A percentile compares a stretch with the other conserved stretches of the same genome.
Conservation (phyloP, 1,140 invertebrate species). For the Chrysomallon squamiferum region DNA sequence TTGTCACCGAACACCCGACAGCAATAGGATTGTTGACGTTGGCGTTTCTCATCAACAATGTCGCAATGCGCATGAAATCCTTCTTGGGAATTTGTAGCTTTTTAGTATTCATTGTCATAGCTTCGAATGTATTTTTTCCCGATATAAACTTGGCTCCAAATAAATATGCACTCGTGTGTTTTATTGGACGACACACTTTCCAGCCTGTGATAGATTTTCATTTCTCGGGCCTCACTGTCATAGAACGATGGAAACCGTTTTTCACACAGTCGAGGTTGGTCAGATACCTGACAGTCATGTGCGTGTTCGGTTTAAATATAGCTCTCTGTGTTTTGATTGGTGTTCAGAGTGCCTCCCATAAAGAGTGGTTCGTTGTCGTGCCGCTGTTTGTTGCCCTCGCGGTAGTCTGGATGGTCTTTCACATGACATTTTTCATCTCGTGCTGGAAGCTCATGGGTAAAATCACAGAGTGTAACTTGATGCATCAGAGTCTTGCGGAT, state of each 20-base stretch:
- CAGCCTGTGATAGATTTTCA: conserved; percentile 54
- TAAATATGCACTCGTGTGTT: conserved; percentile 49
- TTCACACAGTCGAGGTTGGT: conserved; percentile 37
- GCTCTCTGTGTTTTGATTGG: conserved; percentile 40
- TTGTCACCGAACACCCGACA: conserved; percentile 39
- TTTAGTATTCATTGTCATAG: conserved; percentile 31
- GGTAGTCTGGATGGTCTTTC: conserved; percentile 54
- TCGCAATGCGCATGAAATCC: conserved; percentile 56
- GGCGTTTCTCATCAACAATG: conserved; percentile 44
- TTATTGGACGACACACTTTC: conserved; percentile 49
- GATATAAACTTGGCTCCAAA: conserved; percentile 39
- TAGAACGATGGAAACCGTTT: conserved; percentile 56
- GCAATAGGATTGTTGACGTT: conserved; percentile 41
- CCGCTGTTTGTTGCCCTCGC: conserved; percentile 50
- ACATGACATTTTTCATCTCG: conserved; percentile 48
- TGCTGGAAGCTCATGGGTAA: conserved; percentile 59
- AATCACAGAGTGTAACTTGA: conserved; percentile 54
- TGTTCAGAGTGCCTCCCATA: conserved; percentile 44
- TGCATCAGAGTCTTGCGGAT: conserved; percentile 38
- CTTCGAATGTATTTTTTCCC: conserved; percentile 39
- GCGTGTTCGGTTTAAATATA: conserved; percentile 43
- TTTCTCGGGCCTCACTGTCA: conserved; percentile 45
- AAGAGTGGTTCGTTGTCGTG: conserved; percentile 61
- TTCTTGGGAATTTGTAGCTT: conserved; percentile 44
- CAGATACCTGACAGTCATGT: conserved; percentile 37